phyloP scores from a whole-genome alignment of 2,797 vertebrate genomes.

The Oryzias dopingdopingensis region DNA sequence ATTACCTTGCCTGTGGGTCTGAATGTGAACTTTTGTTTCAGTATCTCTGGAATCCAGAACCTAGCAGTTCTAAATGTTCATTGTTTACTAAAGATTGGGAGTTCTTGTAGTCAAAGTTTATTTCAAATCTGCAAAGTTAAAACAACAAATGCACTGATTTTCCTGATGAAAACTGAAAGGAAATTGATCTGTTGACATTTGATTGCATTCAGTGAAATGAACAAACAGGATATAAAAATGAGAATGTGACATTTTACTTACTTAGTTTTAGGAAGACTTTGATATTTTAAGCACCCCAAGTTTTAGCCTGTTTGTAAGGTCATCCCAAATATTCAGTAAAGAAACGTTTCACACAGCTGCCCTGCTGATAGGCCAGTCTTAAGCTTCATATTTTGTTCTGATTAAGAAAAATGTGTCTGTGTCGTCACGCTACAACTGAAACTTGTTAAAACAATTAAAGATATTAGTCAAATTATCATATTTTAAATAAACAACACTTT shows the following conservation, averaged over 20 bases:
- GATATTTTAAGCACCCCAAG: too few relatives aligned
- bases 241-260: not conserved
- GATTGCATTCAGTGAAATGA: not conserved
- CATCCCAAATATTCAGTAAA: constrained; percentile 1
- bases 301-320: not conserved
- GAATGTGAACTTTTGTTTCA: constrained; percentile 9
- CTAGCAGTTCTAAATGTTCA: not conserved
- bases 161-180: not conserved
- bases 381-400: not conserved
- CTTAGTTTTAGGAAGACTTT: too few relatives aligned
- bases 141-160: not conserved
- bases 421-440: not conserved
- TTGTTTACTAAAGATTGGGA: too few relatives aligned
- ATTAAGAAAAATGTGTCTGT: not conserved
- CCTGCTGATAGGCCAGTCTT: not conserved
- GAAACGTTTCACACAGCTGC: not conserved
- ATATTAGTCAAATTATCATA: too few relatives aligned
- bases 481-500: too few relatives aligned
- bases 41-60: constrained; percentile 1
- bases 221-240: not conserved
- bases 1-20: constrained; percentile 6
- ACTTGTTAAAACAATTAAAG: not conserved
- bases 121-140: not conserved
- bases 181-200: not conserved
- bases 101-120: not conserved